Evolutionary conservation across 1,140 invertebrate genomes (phyloP).

Genomic region (Bathynomus jamesi): DNA sequence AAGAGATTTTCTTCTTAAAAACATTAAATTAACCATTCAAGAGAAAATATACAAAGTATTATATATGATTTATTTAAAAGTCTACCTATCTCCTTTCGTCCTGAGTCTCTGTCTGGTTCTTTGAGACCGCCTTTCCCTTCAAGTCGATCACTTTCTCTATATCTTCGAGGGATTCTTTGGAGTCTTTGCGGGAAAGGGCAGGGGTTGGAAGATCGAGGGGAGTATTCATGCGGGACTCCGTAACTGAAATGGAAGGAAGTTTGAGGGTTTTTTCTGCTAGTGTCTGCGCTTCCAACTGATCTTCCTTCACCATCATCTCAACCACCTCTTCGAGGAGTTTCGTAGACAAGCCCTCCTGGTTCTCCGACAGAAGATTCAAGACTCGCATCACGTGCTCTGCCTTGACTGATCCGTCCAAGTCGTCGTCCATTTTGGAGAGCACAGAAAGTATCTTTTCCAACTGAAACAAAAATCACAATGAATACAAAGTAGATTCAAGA

Average conservation of each 20-base stretch:
- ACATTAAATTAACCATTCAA: too few relatives aligned
- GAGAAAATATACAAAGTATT: neutral
- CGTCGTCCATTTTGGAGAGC: slow-evolving; percentile 21
- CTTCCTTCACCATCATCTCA: slow-evolving; percentile 18
- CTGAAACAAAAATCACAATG: neutral
- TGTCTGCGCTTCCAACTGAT: slow-evolving; percentile 19
- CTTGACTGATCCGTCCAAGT: slow-evolving; percentile 25
- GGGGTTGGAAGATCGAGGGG: neutral
- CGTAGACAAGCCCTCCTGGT: neutral
- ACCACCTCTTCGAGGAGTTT: slow-evolving; percentile 18
- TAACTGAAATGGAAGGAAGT: neutral
- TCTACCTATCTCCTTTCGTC: neutral
- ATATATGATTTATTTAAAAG: neutral
- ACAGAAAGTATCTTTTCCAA: slow-evolving; percentile 3
- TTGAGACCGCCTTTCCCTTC: neutral
- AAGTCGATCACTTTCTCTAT: neutral
- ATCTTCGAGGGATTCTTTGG: neutral
- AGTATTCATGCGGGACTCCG: neutral
- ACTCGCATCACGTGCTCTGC: slow-evolving; percentile 18
- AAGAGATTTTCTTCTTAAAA: too few relatives aligned
- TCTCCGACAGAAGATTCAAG: slow-evolving; percentile 2
- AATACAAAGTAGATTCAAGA: too few relatives aligned
- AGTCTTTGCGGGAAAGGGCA: neutral
- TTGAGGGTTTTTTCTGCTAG: slow-evolving; percentile 7
- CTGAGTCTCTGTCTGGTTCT: neutral